These are phyloP conservation scores for Trissolcus basalis DNA, from an alignment of 1,140 invertebrate species.

Conservation along the genomic window DNA sequence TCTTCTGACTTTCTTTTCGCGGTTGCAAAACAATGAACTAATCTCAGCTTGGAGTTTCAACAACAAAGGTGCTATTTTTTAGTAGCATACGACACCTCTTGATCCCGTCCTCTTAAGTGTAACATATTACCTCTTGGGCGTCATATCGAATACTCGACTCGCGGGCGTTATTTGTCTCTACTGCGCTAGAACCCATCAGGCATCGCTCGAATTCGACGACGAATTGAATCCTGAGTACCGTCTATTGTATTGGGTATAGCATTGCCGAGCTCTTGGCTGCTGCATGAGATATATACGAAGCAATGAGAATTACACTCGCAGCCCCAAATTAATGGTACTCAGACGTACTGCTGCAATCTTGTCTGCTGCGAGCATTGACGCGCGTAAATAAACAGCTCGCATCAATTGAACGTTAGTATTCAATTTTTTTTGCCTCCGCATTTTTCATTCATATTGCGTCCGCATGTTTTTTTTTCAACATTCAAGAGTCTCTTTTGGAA, in stretches of 20 bases:
- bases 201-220: slow-evolving; percentile 45
- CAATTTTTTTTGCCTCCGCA: slow-evolving; percentile 11
- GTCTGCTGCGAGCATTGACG: slow-evolving; percentile 11
- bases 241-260: slow-evolving; percentile 28
- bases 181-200: slow-evolving; percentile 40
- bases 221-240: slow-evolving; percentile 42
- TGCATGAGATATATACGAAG: slow-evolving; percentile 39
- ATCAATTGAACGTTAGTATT: slow-evolving; percentile 7
- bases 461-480: too few relatives aligned
- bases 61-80: not conserved
- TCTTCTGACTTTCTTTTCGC: too few relatives aligned
- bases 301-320: slow-evolving; percentile 40
- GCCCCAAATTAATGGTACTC: slow-evolving; percentile 50
- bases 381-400: slow-evolving; percentile 11
- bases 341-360: slow-evolving; percentile 25
- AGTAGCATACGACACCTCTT: slow-evolving; percentile 27
- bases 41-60: not conserved
- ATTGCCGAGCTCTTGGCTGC: slow-evolving; percentile 29
- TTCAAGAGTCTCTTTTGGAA: too few relatives aligned
- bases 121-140: slow-evolving; percentile 42
- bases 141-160: slow-evolving; percentile 48
- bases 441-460: too few relatives aligned
- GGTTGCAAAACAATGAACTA: not conserved
- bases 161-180: slow-evolving; percentile 48
- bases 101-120: slow-evolving; percentile 34